Base-by-base conservation (phyloP, 2,797 vertebrate species). In the Euphonia xanthogaster region DNA sequence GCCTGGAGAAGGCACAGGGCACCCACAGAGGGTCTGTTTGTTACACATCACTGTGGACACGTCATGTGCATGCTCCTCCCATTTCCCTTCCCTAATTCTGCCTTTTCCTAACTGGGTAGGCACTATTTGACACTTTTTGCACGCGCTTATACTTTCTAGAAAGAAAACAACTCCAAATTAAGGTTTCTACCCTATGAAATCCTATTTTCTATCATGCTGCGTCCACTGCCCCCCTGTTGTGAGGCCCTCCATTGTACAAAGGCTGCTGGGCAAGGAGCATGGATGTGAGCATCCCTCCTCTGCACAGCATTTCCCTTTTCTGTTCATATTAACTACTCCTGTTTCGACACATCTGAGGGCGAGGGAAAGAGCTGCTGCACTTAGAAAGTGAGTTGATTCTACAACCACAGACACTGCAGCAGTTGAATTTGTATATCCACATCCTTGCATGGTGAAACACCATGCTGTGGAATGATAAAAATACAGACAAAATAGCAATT, bases 331-430 rank as follows among this genome's bases (percentile, higher is more conserved):
- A 57, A 44, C 31, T 13, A 5, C 40, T 63, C 27, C 4, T 14
- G 13, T 68, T 71, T 42, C 2, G 28, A 65, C 27, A 53, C 54
- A 24, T 0, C 7, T 45, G 33, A 55, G 23, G 31, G 31, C 30
- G 35, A 68, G 57, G 24, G 37, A 35, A 77, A 63, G 24, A 88
- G 40, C n/a, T 74, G 18, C 23, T 66, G n/a, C 45, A 11, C 6
- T 28, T 19, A 12, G 6, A 54, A 83, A 45, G 12, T 5, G 28
- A 76, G n/a, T 42, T 14, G 14, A 30, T 90, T 72, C 85, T 73
- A 39, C 1, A 1, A 4, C 30, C 0, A 0, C 33, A 61, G 50
- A 53, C 53, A 77, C 25, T 9, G 11, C 37, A 71, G n/a, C 14
- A 45, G 30, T 3, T 1, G 1, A 35, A 44, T 48, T 60, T 40